Evolutionary conservation across 2,113 vertebrate species (phyloP), one percentile per base, ranked within the genome.

Genomic region (Prochilodus magdalenae): DNA sequence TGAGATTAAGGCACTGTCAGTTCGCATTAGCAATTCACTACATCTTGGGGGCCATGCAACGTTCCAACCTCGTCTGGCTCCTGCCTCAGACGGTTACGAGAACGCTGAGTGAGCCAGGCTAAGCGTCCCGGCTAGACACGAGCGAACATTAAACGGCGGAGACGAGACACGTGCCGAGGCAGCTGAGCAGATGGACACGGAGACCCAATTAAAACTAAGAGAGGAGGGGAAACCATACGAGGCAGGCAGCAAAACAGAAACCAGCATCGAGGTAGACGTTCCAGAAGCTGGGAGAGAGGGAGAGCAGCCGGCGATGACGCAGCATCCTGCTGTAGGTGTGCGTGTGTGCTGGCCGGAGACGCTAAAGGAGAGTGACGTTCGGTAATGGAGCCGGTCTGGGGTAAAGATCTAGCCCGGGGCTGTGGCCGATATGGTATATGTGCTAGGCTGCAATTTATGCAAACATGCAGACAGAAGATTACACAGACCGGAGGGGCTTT

Each of bases 151-250:
- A 84, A 89, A 87, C 44, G 85, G 82, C 74, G 57, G 81, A 83
- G 84, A 82, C 29, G 81, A 77, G 73, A 80, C 40, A 71, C 81
- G 70, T 62, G 44, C 47, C 22, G 22, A 24, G 60, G 65, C 80
- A 80, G 71, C 84, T 83, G 85, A 87, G 89, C 92, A 92, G 90
- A 92, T 91, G 90, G 89, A 89, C 84, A 84, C 82, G 78, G 88
- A 84, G 71, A 75, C 70, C 81, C 87, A 90, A 86, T 69, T 74
- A 84, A 82, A 62, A 83, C 71, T 1, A 60, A n/a, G 86, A 85
- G 80, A 82, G 85, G 47, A 75, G 88, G 69, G 7, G 80, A 83
- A 84, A 69, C 86, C 74, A 85, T 60, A 51, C 83, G 88, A 62
- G 47, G 79, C 24, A 29, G 66, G 30, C 80, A 59, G 82, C 57